Evolutionary conservation across 2,888 invertebrate species (phyloP), one percentile per base, ranked within the genome.

Genomic region (Autographa gamma): DNA sequence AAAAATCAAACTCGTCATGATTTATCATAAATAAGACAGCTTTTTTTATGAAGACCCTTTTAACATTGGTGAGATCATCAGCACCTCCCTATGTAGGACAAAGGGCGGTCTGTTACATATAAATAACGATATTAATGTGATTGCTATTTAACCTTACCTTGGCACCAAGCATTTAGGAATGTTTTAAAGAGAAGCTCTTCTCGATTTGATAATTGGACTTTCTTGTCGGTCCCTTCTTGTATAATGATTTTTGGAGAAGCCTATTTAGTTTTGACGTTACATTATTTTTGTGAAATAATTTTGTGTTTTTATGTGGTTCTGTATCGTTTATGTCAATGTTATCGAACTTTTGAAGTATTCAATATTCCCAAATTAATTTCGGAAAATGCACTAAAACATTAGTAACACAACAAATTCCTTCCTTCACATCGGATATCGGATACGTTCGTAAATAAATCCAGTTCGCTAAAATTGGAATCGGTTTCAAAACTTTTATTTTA

Each of bases 41-140:
- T 32, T 75, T 77, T 73, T 63, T 60, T 32, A 16, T 61, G n/a
- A 54, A 66, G 67, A 60, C 69, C 67, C 71, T 79, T 81, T 77
- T 73, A 65, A 69, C 75, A 77, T 68, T 72, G 73, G 69, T 71
- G 71, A 65, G 73, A 60, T 83, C 81, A 86, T 86, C 85, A 84
- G 76, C 79, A 82, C 84, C 87, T 83, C 89, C 90, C 87, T 83
- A 83, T 76, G 76, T 73, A 85, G 86, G 88, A 91, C 90, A 91
- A 91, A 86, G 85, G 91, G 90, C 86, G 86, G 90, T 69, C 65
- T 84, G 79, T 83, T 88, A 80, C 79, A 89, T 88, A 93, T 93
- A 91, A 92, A 92, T 93, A 89, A 93, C 83, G 83, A 85, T 86
- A 90, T 88, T 90, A 91, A 92, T 91, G 88, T 85, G 86, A 85